These are phyloP conservation scores for Bos taurus DNA, from an alignment of 2,113 vertebrate genomes.

Conservation along the genomic window ARS-UCD2.0 NC_037346.1:6918001-6918500, in stretches of 20 bases:
- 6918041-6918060: background rate
- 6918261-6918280: background rate
- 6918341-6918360: background rate
- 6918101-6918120: background rate
- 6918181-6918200: background rate
- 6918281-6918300: background rate
- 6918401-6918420: background rate
- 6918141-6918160: too few species aligned
- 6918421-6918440: background rate
- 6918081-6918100: background rate
- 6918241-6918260: background rate
- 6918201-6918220: background rate
- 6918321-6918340: background rate
- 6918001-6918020: background rate
- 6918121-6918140: background rate
- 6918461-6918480: background rate
- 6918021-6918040: background rate
- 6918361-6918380: background rate
- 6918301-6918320: background rate
- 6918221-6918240: background rate
- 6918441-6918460: background rate
- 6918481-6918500: background rate
- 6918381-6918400: background rate
- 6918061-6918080: background rate
- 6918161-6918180: background rate